Evolutionary conservation across 2,797 vertebrate species (phyloP).

Genomic region (Nothura maculosa): DNA sequence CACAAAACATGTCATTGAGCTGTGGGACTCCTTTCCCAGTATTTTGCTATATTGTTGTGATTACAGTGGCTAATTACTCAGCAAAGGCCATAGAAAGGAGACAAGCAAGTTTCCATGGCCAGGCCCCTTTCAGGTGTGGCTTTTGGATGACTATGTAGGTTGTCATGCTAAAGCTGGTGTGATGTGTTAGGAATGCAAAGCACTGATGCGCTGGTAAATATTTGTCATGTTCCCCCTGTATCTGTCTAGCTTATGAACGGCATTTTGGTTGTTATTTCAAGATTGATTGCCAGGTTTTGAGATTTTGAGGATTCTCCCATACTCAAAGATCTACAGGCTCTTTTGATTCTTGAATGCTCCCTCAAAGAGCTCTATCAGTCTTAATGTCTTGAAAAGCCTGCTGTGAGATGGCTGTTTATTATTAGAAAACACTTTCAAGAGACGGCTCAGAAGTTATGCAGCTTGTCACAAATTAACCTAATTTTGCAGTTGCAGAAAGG

Average conservation of each 20-base stretch:
- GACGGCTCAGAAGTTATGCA: background rate
- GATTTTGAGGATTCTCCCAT: background rate
- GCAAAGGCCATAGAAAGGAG: background rate
- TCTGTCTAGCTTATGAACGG: background rate
- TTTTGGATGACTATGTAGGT: background rate
- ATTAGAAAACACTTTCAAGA: background rate
- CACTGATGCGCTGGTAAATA: background rate
- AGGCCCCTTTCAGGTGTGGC: background rate
- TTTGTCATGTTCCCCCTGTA: background rate
- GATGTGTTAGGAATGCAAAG: background rate
- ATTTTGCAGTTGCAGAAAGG: background rate
- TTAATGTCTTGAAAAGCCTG: background rate
- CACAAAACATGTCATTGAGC: background rate
- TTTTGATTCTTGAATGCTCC: background rate
- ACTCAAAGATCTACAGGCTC: fast-evolving
- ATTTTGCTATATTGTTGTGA: background rate
- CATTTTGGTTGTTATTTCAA: background rate
- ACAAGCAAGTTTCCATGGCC: background rate
- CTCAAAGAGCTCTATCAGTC: background rate
- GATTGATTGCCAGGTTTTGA: background rate
- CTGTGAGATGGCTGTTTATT: background rate
- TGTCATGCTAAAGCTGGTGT: background rate
- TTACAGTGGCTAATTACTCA: background rate
- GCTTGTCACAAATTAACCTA: background rate
- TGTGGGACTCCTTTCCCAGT: background rate